phyloP scores from a whole-genome alignment of 2,797 vertebrate species.

The Betta splendens region DNA sequence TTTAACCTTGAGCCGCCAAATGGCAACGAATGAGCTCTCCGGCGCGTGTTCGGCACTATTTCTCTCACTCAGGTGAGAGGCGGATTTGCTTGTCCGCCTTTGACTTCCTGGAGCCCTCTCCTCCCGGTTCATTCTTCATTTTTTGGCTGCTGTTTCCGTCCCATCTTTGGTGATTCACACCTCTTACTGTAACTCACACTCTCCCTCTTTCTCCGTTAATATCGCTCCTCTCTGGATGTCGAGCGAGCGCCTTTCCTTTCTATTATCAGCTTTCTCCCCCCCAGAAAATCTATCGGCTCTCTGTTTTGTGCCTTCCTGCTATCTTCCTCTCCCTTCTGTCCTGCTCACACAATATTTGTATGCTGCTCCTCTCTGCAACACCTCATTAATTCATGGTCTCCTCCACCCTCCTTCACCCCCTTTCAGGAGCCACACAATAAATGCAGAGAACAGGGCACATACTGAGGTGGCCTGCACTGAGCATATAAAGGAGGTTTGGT shows the following conservation, averaged over 20 bases:
- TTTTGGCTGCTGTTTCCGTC: constrained; percentile 48
- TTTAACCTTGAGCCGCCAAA: constrained; percentile 85
- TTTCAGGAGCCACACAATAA: constrained; percentile 77
- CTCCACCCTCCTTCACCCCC: constrained; percentile 75
- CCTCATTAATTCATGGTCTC: constrained; percentile 82
- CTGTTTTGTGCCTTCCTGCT: constrained; percentile 61
- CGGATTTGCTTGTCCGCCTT: constrained; percentile 51
- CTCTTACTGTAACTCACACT: constrained; percentile 40
- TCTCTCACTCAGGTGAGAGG: constrained; percentile 69
- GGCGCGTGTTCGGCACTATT: constrained; percentile 63
- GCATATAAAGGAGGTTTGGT: constrained; percentile 74
- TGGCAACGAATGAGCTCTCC: constrained; percentile 78
- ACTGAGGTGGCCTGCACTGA: constrained; percentile 67
- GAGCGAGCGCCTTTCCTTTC: constrained; percentile 48
- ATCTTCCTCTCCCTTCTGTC: constrained; percentile 65
- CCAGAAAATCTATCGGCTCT: constrained; percentile 50
- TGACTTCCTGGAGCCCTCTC: constrained; percentile 38
- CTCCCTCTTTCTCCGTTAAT: constrained; percentile 48
- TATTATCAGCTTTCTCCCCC: constrained; percentile 63
- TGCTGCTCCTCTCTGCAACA: constrained; percentile 77
- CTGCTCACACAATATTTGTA: constrained; percentile 78
- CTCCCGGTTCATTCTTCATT: constrained; percentile 34
- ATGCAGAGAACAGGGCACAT: constrained; percentile 71
- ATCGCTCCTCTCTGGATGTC: constrained; percentile 55
- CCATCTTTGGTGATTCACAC: constrained; percentile 53